Evolutionary conservation across 64 coral and sea anemone genomes (phyloP).

Genomic region (Pocillopora damicornis): DNA sequence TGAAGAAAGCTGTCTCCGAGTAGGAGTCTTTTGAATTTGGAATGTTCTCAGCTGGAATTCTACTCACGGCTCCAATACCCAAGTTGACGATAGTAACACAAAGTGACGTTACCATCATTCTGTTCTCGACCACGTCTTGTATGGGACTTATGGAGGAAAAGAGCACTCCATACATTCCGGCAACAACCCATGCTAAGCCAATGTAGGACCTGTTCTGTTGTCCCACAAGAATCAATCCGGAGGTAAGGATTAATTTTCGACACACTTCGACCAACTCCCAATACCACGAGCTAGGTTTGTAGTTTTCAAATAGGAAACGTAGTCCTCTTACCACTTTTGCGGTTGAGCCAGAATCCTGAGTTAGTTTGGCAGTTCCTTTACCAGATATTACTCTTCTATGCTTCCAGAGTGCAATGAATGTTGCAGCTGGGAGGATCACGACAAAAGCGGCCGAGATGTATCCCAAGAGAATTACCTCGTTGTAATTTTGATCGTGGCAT

Average conservation of each 20-base stretch:
- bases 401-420: neutral
- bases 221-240: neutral
- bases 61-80: neutral
- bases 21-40: neutral
- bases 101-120: neutral
- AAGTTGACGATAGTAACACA: constrained; percentile 12
- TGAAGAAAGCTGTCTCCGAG: neutral
- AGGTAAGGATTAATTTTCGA: constrained; percentile 14
- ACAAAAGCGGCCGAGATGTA: neutral
- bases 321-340: constrained; percentile 2
- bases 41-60: neutral
- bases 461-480: neutral
- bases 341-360: neutral
- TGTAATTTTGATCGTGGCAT: neutral
- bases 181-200: neutral
- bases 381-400: neutral
- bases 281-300: neutral
- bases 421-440: neutral
- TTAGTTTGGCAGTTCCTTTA: neutral
- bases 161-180: neutral
- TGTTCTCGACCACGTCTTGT: neutral
- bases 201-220: neutral
- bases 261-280: constrained; percentile 25
- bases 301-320: constrained; percentile 34
- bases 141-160: constrained; percentile 12